These are phyloP conservation scores for Gymnothorax javanicus DNA, from an alignment of 2,797 vertebrate species.

Conservation along the genomic window DNA sequence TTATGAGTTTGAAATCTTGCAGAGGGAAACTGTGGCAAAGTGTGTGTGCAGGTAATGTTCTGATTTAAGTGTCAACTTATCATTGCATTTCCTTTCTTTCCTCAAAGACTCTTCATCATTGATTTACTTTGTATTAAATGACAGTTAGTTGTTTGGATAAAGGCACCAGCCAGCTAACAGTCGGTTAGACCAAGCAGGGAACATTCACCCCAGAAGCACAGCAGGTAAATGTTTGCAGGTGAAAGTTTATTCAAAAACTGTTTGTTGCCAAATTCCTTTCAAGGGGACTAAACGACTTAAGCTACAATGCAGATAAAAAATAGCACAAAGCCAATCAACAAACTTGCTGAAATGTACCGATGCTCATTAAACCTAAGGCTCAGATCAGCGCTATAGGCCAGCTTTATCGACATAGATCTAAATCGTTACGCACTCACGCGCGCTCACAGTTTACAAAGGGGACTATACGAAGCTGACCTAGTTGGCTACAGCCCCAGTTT, in stretches of 20 bases:
- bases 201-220: no score
- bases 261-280: neutral
- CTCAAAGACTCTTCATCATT: neutral
- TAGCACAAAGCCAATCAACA: neutral
- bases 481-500: conserved; percentile 16
- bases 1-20: neutral
- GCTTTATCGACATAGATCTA: neutral
- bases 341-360: neutral
- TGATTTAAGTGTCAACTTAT: no score
- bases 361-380: neutral
- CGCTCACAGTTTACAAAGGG: neutral
- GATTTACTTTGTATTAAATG: no score
- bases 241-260: neutral
- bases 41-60: neutral
- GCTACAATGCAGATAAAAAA: neutral
- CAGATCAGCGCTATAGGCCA: neutral
- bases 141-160: no score
- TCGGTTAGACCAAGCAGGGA: no score
- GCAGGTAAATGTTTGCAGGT: no score
- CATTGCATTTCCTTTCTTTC: neutral
- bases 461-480: neutral
- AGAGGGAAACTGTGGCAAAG: neutral
- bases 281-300: neutral
- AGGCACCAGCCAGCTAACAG: no score
- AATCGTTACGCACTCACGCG: neutral